These are phyloP conservation scores for Bos indicus DNA, from an alignment of 2,113 vertebrate genomes.

Conservation along the genomic window DNA sequence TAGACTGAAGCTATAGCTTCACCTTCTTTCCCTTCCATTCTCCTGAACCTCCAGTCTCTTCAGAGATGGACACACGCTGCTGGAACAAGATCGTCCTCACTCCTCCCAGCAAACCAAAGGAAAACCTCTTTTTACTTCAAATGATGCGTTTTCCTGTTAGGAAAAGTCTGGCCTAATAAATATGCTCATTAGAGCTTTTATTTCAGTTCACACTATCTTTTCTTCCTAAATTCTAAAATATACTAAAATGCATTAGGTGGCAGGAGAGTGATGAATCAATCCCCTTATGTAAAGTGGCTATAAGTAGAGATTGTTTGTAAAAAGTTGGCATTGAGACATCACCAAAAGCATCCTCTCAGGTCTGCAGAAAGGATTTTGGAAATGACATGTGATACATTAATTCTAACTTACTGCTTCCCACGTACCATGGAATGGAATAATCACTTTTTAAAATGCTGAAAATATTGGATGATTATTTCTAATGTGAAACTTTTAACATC, in stretches of 20 bases:
- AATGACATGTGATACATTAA: conserved; percentile 31
- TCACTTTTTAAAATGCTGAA: background rate
- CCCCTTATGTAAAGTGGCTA: conserved; percentile 22
- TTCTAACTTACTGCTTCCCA: conserved; percentile 34
- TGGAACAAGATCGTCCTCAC: background rate
- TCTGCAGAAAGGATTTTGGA: conserved; percentile 28
- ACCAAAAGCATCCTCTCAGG: background rate
- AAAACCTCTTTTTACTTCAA: conserved; percentile 25
- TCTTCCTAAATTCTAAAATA: conserved; percentile 32
- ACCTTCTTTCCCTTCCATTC: background rate
- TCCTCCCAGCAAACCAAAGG: background rate
- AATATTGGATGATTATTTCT: conserved; percentile 2
- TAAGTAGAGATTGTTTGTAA: conserved; percentile 42
- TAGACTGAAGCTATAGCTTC: background rate
- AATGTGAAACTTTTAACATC: background rate
- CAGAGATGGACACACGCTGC: background rate
- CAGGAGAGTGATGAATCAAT: conserved; percentile 41
- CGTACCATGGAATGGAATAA: background rate
- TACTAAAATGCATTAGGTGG: conserved; percentile 41
- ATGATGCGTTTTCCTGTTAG: background rate
- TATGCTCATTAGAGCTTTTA: conserved; percentile 29
- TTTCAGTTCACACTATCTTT: conserved; percentile 8
- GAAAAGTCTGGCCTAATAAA: conserved; percentile 34
- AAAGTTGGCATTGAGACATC: conserved; percentile 15
- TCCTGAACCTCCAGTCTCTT: background rate